Evolutionary conservation across 2,113 vertebrate genomes (phyloP), one percentile per base, ranked within the genome.

Genomic region (Xerus inauris): DNA sequence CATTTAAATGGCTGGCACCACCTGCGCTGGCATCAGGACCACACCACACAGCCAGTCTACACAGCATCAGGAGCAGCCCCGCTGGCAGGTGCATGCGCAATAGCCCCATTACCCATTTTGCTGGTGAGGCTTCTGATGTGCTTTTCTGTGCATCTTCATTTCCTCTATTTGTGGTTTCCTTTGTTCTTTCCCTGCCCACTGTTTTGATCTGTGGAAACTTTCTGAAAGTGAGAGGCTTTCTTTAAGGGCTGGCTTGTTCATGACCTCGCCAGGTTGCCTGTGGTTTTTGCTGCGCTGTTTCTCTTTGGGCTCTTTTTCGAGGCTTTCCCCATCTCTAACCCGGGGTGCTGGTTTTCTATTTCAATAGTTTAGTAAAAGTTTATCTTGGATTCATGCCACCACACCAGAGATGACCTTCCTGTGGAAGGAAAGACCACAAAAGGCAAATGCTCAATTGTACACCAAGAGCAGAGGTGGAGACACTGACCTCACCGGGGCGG

Each of bases 371-470:
- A 89, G 24, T 71, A 94, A 81, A 97, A 96, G 88, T 93, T 97
- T 97, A 73, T 76, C 94, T 98, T 98, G 96, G 97, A 97, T 79
- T 92, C 32, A 94, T 88, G 94, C 92, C 94, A 97, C 91, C 83
- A 90, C 64, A 69, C 85, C 38, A 87, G 83, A 93, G 84, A 87
- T 54, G 96, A 91, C 81, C 76, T 38, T 92, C 89, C 71, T 81
- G 38, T 28, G 65, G 81, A 64, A 65, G 72, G 59, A 87, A 94
- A 81, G 73, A 69, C 93, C 72, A 75, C 35, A 73, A 42, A 94
- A 92, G 85, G 47, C 84, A 96, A 90, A 77, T 20, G 89, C 59
- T 88, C 77, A 79, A 64, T 47, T 80, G 59, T 57, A 79, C 32
- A 94, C 65, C 32, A 84, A 94, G 69, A 92, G 47, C 6, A 83